These are phyloP conservation scores for Drosophila subpulchrella DNA, from an alignment of 1,140 invertebrate species.

Conservation along the genomic window DNA sequence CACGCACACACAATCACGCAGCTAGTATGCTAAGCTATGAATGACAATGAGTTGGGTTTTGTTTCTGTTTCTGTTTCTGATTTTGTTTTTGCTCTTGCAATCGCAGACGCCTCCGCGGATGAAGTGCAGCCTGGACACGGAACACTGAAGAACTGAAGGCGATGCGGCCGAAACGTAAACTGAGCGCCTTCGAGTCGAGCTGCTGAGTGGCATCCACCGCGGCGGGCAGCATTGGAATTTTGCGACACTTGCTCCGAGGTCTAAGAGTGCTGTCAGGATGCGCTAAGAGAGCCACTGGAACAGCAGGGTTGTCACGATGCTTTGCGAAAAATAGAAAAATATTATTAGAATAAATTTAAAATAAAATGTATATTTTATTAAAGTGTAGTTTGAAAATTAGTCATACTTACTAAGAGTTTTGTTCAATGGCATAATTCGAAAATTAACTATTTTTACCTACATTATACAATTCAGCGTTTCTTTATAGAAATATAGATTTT, in stretches of 20 bases:
- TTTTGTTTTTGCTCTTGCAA: conserved; percentile 44
- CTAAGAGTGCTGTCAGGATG: conserved; percentile 54
- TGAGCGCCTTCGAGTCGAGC: conserved; percentile 45
- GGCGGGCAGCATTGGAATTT: conserved; percentile 69
- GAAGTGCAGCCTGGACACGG: conserved; percentile 60
- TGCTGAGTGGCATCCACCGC: conserved; percentile 43
- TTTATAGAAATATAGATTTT: background rate
- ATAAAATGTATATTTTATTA: background rate
- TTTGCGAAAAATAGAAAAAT: background rate
- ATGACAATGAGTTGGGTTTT: conserved; percentile 45
- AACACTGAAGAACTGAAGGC: conserved; percentile 62
- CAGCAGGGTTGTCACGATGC: conserved; percentile 34
- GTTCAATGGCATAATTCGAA: no score
- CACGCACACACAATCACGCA: conserved; percentile 28
- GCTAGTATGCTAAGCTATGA: conserved; percentile 31
- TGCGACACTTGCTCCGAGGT: conserved; percentile 42
- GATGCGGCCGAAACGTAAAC: conserved; percentile 78
- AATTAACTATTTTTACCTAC: no score
- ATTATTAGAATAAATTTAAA: background rate
- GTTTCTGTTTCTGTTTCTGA: conserved; percentile 16
- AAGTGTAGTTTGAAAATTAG: background rate
- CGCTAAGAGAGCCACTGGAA: conserved; percentile 42
- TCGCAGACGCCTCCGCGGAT: conserved; percentile 50
- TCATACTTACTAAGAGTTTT: no score
- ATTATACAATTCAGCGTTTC: no score